Evolutionary conservation across 2,113 vertebrate genomes (phyloP), one percentile per base, ranked within the genome.

Genomic region (Hipposideros armiger): DNA sequence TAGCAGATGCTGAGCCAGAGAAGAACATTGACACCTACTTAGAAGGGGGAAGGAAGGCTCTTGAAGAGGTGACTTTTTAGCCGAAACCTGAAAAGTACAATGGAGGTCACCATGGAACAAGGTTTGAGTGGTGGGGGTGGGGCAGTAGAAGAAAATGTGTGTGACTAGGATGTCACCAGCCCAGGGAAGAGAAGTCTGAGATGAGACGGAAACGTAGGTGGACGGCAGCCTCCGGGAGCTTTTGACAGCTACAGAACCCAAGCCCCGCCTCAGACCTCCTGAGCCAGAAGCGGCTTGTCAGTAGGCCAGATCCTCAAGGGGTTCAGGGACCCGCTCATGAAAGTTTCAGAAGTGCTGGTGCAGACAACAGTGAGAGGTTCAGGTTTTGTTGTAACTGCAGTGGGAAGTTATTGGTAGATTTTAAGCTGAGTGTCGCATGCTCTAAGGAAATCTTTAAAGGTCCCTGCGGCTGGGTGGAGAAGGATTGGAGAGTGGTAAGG

Each of bases 291-390:
- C 9, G 62, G 36, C 30, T 16, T 58, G 36, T 56, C 20, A 6
- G 20, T 17, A 14, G 32, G 8, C 11, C 3, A 6, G 9, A 52
- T 8, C 16, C 11, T 45, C 58, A 20, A 17, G 24, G 62, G 2
- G 11, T 62, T 28, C 11, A 0, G 6, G 56, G 47, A 15, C n/a
- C 52, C 52, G 32, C 32, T 17, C 14, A 0, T 19, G 15, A 4
- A 78, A 3, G 11, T 30, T 56, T 83, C 19, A 11, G 11, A 83
- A 26, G 50, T 17, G 3, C 54, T 66, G 32, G 45, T 47, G 3
- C 22, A 26, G 28, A 60, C 10, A 0, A 7, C 6, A 20, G 52
- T 5, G 58, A 56, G 26, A 70, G 69, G 30, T 30, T 74, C 4
- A 2, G 73, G 22, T 40, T 72, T 56, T 64, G 20, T 83, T 77